Conservation (phyloP, 2,888 invertebrate genomes). For the Tethea ocularis region DNA sequence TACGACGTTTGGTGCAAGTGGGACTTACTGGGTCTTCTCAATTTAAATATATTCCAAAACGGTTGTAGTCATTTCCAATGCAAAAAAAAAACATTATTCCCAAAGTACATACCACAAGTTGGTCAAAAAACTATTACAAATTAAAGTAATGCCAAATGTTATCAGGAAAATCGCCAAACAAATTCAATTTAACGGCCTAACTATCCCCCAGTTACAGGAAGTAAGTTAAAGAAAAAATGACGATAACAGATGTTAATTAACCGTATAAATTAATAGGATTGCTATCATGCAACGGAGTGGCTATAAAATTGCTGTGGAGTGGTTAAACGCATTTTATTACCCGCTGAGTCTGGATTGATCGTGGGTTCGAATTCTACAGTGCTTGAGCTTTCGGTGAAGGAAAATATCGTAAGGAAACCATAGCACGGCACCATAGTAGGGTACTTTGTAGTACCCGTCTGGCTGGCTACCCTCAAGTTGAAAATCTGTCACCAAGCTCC, state of each 20-base stretch:
- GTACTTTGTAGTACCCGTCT: no score
- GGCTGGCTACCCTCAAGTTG: no score
- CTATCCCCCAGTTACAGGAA: slow-evolving; percentile 53
- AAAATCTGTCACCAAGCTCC: no score
- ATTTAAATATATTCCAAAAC: not conserved
- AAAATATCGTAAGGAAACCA: no score
- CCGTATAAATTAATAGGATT: slow-evolving; percentile 65
- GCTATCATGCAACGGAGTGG: slow-evolving; percentile 26
- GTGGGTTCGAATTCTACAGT: no score
- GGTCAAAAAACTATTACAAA: slow-evolving; percentile 13
- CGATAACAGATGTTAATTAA: slow-evolving; percentile 79
- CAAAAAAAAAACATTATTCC: no score
- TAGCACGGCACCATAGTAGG: no score
- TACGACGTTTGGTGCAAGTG: no score
- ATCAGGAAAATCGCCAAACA: not conserved
- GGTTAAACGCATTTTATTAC: slow-evolving; percentile 32
- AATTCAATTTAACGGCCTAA: slow-evolving; percentile 57
- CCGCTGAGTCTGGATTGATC: slow-evolving; percentile 10
- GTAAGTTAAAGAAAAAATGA: slow-evolving; percentile 69
- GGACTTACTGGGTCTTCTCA: no score
- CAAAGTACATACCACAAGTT: slow-evolving; percentile 13
- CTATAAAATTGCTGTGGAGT: slow-evolving; percentile 39
- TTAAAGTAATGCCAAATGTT: not conserved
- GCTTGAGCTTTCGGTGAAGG: no score
- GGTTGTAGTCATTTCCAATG: not conserved